Base-by-base conservation (phyloP, 2,797 vertebrate species). In the Nyctalus aviator region DNA sequence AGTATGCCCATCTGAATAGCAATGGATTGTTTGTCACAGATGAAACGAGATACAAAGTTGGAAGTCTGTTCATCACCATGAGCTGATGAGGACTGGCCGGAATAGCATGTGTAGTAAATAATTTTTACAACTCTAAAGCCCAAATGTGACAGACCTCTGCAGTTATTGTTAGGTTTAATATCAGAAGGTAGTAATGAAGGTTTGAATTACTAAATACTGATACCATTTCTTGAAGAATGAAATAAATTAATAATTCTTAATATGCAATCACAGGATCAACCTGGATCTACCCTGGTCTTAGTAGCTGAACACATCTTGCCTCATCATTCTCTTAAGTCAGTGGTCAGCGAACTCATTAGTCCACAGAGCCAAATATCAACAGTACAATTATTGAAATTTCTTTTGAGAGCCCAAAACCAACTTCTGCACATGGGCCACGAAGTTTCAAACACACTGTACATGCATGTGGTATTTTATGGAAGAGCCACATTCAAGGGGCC, bases 161-260 rank as follows among this genome's bases (percentile, higher is more conserved):
- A 71, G 41, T 66, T 48, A 30, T 2, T 59, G 18, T 85, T 68
- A 41, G 18, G 66, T 71, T 88, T 86, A 69, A 69, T 71, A 84
- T 41, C 35, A 89, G 44, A 88, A 69, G 50, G 17, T 2, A 66
- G 32, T 69, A 90, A 90, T 8, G 64, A 88, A 62, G 14, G 84
- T 87, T 44, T 71, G 32, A 73, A 82, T 91, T 91, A 83, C 32
- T 78, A 53, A 90, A 69, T 17, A 84, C 50, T 72, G 46, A 13
- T 77, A 93, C 79, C n/a, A 88, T 69, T 93, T 88, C 64, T 68
- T 77, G 23, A 93, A 88, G 68, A 93, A 62, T 10, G 76, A 90
- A 95, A 55, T 84, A 75, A 88, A 62, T 77, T 41, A 93, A 27
- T 6, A 35, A 69, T 73, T 73, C 10, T 53, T 69, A 68, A n/a